Evolutionary conservation across 2,797 vertebrate species (phyloP), one percentile per base, ranked within the genome.

Genomic region (Alcedo quadribrachys): DNA sequence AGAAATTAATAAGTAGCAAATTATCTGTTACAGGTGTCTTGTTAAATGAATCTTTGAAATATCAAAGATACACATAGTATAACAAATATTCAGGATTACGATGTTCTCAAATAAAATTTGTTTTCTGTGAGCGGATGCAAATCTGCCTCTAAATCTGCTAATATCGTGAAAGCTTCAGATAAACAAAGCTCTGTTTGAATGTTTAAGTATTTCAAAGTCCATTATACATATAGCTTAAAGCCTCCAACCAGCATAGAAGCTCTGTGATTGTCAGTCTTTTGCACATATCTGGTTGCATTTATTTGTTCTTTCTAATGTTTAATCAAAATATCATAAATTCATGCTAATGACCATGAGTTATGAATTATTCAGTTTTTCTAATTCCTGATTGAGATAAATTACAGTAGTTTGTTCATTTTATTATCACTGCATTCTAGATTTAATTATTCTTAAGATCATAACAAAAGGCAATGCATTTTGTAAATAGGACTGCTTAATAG

Each of bases 401-500:
- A 35, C 60, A 73, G 9, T 25, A n/a, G 73, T 87, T 91, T 86
- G 74, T 84, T 94, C 28, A 45, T 79, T 94, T 90, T 73, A 74
- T 83, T 75, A 17, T 77, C 81, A 37, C 74, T 90, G 54, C 24
- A 28, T 83, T 84, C 57, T 57, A 32, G 43, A 55, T 83, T 87
- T 95, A 89, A 92, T 94, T 91, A 93, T 92, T 96, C 37, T 60
- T 81, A 78, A 83, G 73, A 69, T 84, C 74, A 20, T 63, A 86
- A 84, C 80, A 85, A 89, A 90, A 81, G 53, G 67, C 57, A 73
- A 70, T 90, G 9, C 43, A 84, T 91, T 94, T 91, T 92, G 60
- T 81, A 81, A 90, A 86, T 84, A 73, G 30, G 66, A 70, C 69
- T 78, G 32, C 61, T 84, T 84, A 79, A 67, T 86, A 79, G 68